These are phyloP conservation scores for Lepus oiostolus DNA, from an alignment of 2,797 vertebrate species.

Conservation along the genomic window DNA sequence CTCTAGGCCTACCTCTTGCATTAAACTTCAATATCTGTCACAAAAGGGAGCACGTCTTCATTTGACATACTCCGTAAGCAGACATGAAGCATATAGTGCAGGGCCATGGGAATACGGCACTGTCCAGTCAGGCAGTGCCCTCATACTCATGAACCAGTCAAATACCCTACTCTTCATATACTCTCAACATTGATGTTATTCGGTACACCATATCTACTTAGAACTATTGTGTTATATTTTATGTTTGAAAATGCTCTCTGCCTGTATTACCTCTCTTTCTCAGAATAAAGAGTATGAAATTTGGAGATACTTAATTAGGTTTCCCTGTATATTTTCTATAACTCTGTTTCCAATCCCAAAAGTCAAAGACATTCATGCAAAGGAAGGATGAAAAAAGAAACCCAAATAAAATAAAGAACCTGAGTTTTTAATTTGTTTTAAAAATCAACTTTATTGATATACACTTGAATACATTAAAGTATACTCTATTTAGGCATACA, in stretches of 20 bases:
- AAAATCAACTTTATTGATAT: not conserved
- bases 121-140: not conserved
- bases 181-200: not conserved
- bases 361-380: not conserved
- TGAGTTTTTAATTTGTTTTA: slow-evolving; percentile 37
- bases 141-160: not conserved
- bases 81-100: not conserved
- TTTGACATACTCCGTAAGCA: not conserved
- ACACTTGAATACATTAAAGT: not conserved
- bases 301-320: not conserved
- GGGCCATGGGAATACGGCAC: not conserved
- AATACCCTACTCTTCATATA: not conserved
- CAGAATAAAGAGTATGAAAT: slow-evolving; percentile 31
- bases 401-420: not conserved
- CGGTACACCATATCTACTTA: slow-evolving; percentile 21
- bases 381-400: not conserved
- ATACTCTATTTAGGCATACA: not conserved
- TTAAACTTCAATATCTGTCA: not conserved
- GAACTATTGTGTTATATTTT: slow-evolving; percentile 26
- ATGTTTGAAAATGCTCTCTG: not conserved
- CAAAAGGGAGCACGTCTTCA: not conserved
- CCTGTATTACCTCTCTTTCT: not conserved
- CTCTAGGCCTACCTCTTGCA: not conserved
- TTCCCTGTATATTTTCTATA: not conserved
- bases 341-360: not conserved